Evolutionary conservation across 2,113 vertebrate species (phyloP).

Genomic region (Athene noctua): DNA sequence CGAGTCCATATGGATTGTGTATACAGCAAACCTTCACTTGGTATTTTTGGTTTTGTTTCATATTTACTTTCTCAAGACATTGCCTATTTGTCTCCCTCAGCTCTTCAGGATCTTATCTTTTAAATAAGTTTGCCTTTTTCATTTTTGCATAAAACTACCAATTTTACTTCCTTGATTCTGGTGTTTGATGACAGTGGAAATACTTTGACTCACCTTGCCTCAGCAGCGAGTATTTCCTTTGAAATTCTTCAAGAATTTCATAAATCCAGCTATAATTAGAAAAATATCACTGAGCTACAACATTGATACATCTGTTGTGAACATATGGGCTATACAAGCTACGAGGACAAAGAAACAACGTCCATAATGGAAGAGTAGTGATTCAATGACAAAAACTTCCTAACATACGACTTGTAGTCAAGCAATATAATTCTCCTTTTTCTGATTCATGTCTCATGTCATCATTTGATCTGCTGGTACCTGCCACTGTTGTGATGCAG

Average conservation of each 20-base stretch:
- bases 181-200: neutral
- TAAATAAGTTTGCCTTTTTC: neutral
- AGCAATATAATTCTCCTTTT: neutral
- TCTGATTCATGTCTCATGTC: neutral
- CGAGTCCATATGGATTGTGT: neutral
- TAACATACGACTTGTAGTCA: neutral
- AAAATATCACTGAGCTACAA: neutral
- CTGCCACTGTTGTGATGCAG: accelerated
- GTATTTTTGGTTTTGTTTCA: neutral
- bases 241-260: neutral
- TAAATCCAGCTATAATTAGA: neutral
- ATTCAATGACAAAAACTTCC: neutral
- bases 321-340: neutral
- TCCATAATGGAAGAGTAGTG: neutral
- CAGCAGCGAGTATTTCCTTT: neutral
- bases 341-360: neutral
- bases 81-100: neutral
- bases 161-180: neutral
- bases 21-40: neutral
- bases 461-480: neutral
- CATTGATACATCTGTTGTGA: neutral
- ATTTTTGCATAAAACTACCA: neutral
- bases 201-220: neutral
- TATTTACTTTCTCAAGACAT: neutral
- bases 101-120: neutral